These are phyloP conservation scores for Cantharis rustica DNA, from an alignment of 2,888 invertebrate species.

Conservation along the genomic window DNA sequence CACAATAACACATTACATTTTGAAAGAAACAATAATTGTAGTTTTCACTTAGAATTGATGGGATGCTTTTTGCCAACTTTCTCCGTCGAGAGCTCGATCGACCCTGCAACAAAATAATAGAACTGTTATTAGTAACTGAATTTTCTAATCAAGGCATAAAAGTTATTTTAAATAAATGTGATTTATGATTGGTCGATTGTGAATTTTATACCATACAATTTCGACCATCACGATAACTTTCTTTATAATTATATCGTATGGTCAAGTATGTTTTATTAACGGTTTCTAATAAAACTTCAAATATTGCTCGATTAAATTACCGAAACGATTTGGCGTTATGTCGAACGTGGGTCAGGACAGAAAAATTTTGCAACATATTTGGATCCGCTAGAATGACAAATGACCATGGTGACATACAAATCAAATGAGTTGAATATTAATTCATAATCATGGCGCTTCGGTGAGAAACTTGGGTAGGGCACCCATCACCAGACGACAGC, in stretches of 20 bases:
- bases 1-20: slow-evolving; percentile 15
- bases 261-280: neutral
- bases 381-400: neutral
- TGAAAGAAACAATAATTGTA: slow-evolving; percentile 4
- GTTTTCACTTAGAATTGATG: slow-evolving; percentile 19
- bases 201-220: neutral
- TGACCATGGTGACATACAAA: neutral
- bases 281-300: neutral
- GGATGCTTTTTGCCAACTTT: slow-evolving; percentile 14
- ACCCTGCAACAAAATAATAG: slow-evolving; percentile 14
- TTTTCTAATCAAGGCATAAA: neutral
- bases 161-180: neutral
- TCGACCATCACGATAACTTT: neutral
- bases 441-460: neutral
- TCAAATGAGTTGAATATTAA: neutral
- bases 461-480: neutral
- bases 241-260: neutral
- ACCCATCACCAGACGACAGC: neutral
- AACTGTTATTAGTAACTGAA: neutral
- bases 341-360: neutral
- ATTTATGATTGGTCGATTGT: neutral
- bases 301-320: neutral
- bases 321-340: neutral
- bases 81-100: slow-evolving; percentile 14
- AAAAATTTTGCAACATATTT: neutral